phyloP scores from a whole-genome alignment of 2,113 vertebrate genomes.

The Aleadryas rufinucha region DNA sequence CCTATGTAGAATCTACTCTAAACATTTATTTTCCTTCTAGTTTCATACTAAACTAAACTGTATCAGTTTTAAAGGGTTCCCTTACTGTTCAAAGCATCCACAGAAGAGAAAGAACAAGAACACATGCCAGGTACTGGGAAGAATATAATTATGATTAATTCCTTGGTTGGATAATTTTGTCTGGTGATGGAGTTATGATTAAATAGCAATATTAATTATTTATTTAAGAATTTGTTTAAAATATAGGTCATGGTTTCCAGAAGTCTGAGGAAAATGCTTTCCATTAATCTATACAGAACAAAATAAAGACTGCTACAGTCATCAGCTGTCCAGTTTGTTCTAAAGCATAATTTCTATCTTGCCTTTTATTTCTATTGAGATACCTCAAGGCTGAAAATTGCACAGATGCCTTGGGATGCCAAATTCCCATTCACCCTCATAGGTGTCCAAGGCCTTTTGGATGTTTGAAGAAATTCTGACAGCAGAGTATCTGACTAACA shows the following conservation, averaged over 20 bases:
- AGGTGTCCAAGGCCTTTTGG: background rate
- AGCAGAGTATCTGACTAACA: background rate
- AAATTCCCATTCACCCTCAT: background rate
- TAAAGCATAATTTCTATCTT: background rate
- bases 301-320: background rate
- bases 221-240: slow-evolving; percentile 14
- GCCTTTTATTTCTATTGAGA: background rate
- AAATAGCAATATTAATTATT: slow-evolving; percentile 1
- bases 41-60: background rate
- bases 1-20: background rate
- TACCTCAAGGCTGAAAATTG: background rate
- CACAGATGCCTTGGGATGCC: background rate
- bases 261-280: background rate
- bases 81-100: background rate
- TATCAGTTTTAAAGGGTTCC: background rate
- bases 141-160: background rate
- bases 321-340: background rate
- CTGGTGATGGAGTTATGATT: background rate
- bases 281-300: background rate
- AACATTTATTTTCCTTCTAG: background rate
- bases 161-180: background rate
- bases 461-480: background rate
- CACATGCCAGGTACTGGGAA: background rate
- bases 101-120: background rate
- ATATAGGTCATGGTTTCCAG: background rate